Conservation (phyloP, 2,888 invertebrate species). For the Apodemia mormo region DNA sequence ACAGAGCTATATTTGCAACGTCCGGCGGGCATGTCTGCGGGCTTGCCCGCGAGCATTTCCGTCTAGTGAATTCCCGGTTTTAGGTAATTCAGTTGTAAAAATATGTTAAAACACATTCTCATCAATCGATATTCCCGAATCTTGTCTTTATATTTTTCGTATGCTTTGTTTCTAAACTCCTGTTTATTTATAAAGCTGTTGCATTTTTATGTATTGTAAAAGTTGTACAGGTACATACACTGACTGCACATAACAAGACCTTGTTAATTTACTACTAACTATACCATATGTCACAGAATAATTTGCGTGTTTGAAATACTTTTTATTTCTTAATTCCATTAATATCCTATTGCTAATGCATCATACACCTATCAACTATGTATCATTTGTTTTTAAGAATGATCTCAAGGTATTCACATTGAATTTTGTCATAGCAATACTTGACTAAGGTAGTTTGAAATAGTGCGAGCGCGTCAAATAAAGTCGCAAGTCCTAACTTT, state of each 20-base stretch:
- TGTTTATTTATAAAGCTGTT: neutral
- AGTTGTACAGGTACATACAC: neutral
- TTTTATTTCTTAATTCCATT: neutral
- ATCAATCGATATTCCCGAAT: neutral
- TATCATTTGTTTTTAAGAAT: neutral
- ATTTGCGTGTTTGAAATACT: no score
- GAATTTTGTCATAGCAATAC: neutral
- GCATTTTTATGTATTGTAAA: neutral
- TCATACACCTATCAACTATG: neutral
- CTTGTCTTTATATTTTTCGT: neutral
- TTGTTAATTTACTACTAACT: neutral
- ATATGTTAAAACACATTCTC: neutral
- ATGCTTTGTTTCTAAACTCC: neutral
- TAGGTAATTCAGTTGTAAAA: neutral
- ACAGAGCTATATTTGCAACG: no score
- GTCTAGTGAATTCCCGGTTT: no score
- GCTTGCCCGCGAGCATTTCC: no score
- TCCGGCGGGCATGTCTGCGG: no score
- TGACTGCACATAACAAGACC: neutral
- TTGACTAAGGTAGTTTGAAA: constrained; percentile 11
- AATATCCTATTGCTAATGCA: neutral
- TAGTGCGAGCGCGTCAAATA: neutral
- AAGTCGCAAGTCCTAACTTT: constrained; percentile 38
- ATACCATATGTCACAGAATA: no score
- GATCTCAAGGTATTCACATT: constrained; percentile 4